A percentile compares a stretch with the other conserved stretches of the same genome.
These are phyloP conservation scores for Mustela lutreola DNA, from an alignment of 2,113 vertebrate species.

Conservation along the genomic window DNA sequence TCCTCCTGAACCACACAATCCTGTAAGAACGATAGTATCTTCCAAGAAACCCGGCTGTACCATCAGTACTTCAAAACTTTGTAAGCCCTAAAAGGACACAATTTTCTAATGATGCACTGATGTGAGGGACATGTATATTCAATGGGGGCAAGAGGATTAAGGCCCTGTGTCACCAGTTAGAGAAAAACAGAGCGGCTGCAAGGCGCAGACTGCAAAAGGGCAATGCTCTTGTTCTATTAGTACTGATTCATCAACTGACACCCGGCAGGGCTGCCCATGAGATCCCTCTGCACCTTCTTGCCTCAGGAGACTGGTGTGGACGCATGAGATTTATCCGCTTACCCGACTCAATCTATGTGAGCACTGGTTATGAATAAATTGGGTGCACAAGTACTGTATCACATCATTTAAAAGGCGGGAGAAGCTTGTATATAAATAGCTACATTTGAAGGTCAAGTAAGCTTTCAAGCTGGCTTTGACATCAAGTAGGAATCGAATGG, in stretches of 20 bases:
- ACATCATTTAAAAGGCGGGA: background rate
- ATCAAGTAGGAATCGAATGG: background rate
- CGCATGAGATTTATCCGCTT: background rate
- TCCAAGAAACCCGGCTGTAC: background rate
- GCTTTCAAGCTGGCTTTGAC: background rate
- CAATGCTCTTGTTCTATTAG: background rate
- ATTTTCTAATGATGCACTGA: background rate
- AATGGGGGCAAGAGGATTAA: background rate
- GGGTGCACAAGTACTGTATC: background rate
- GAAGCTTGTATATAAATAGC: background rate
- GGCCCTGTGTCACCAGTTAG: background rate
- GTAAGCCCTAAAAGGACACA: background rate
- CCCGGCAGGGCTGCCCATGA: background rate
- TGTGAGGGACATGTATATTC: background rate
- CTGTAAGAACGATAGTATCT: background rate
- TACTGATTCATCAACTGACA: background rate
- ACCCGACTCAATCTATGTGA: background rate
- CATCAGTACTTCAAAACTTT: slow-evolving; percentile 17
- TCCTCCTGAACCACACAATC: background rate
- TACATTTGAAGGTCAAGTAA: background rate
- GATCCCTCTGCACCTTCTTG: background rate
- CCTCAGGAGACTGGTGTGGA: background rate
- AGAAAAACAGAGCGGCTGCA: background rate
- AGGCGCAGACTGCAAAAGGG: background rate
- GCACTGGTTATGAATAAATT: background rate